A percentile compares a stretch with the other conserved stretches of the same genome.
These are phyloP conservation scores for Sander vitreus DNA, from an alignment of 2,113 vertebrate genomes.

Conservation along the genomic window DNA sequence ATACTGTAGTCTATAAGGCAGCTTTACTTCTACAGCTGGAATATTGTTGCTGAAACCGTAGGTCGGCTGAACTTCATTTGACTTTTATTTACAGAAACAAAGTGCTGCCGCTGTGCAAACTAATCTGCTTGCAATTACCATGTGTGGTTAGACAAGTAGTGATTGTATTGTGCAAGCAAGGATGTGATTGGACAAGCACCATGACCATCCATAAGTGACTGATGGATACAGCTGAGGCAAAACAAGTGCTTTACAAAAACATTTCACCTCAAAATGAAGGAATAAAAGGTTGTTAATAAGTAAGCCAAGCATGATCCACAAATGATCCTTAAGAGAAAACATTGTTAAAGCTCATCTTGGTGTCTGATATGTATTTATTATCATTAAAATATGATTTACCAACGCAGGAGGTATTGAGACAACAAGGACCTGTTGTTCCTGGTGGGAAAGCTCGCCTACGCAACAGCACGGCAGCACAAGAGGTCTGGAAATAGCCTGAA, in stretches of 20 bases:
- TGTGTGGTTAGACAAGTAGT: not conserved
- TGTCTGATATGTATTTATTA: not conserved
- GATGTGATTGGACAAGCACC: not conserved
- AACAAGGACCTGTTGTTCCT: not conserved
- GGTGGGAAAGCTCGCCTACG: constrained; percentile 20
- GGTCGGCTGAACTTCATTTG: constrained; percentile 11
- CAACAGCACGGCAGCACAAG: constrained; percentile 34
- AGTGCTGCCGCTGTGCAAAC: constrained; percentile 4
- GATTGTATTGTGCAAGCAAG: not conserved
- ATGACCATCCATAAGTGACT: not conserved
- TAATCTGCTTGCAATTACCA: not conserved
- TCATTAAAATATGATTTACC: constrained; percentile 17
- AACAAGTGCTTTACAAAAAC: not conserved
- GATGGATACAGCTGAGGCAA: not conserved
- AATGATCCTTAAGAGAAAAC: not conserved
- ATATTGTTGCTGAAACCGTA: not conserved
- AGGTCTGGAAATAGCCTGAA: constrained; percentile 53
- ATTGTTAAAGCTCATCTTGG: not conserved
- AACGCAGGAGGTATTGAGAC: constrained; percentile 1
- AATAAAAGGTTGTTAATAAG: not conserved
- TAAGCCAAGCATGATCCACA: not conserved
- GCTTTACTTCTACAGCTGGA: not conserved
- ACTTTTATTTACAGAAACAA: constrained; percentile 14
- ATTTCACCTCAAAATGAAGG: not conserved
- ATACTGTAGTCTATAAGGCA: not conserved